Base-by-base conservation (phyloP, 2,888 invertebrate genomes). In the Pharmacophagus antenor region DNA sequence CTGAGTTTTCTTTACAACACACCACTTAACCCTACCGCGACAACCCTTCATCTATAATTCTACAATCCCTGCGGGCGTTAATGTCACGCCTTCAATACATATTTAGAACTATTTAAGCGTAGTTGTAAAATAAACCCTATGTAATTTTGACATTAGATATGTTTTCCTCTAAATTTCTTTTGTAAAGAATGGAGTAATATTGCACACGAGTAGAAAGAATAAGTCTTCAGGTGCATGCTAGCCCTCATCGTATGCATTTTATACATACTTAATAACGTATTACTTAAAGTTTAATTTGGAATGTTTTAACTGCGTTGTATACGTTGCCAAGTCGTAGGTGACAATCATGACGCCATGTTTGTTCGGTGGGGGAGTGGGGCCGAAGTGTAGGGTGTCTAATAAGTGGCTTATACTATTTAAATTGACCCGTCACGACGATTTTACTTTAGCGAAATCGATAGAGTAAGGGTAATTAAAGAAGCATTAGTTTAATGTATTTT, bases 271-370 rank as follows among this genome's bases (percentile, higher is more conserved):
- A 80, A 77, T 65, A 50, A 0, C 71, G 21, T 57, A 1, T 69
- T 0, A n/a, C 37, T 49, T 77, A 77, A 65, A 69, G 69, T 63
- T 66, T 60, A 55, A 12, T 64, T 56, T 48, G 6, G 23, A 70
- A 51, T 58, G 37, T 4, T 67, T 62, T 57, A 56, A 56, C 37
- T 48, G 50, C 56, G 48, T 58, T 52, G 58, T 63, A 66, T 65
- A 70, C 67, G 71, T 77, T 78, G 78, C 69, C 65, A 66, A 71
- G 72, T 76, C 77, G 70, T 80, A 90, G 87, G 88, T 89, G 88
- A 89, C 88, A 88, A 88, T 80, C 76, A 76, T 80, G 83, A 82
- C 86, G 89, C 89, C 89, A 90, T 90, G 84, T 89, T 90, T 87
- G 82, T 85, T 86, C 85, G 82, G 81, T 76, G 72, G 76, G 74